Evolutionary conservation across 2,888 invertebrate genomes (phyloP), one percentile per base, ranked within the genome.

Genomic region (Idaea dimidiata): DNA sequence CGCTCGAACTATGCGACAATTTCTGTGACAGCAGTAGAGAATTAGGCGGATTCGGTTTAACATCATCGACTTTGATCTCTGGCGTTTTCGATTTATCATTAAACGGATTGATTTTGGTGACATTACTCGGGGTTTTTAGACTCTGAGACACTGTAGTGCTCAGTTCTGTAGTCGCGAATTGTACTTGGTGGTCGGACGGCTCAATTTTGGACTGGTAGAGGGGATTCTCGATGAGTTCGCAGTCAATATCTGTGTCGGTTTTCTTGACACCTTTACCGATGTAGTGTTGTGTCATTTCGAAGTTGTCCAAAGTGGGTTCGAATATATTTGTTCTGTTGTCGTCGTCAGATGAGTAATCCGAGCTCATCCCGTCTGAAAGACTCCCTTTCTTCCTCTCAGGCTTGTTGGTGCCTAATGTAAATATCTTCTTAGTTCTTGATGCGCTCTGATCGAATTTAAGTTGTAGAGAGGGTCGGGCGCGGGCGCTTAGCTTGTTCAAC

Each of bases 1-100:
- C 95, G 7, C 94, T 94, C 0, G 95, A 95, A 33, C 96, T 96
- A 72, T 95, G 95, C n/a, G 96, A 95, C 32, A 95, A 84, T 69
- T 95, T 95, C 69, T 94, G 94, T 0, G 93, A 88, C 0, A 95
- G 78, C 66, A 94, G 81, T 6, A 95, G 75, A 0, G 93, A 93
- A 53, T 85, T 94, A 0, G 94, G 94, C 16, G 94, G 95, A 16
- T 85, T 81, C 0, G 85, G 84, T 66, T 93, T 93, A 2, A 78
- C 70, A 1, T 72, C 62, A 43, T 91, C 89, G 0, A 94, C 89
- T 58, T 93, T 94, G n/a, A 95, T 95, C 79, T 95, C 94, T 0
- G 96, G 96, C 4, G 94, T 94, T 18, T 93, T 93, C 0, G 78
- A 66, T 0, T 83, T 78, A 7, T 73, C 67, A 61, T 92, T 83